Base-by-base conservation (phyloP, 30 jellyfish, hydroid and myxozoan species). In the Catostylus mosaicus region DNA sequence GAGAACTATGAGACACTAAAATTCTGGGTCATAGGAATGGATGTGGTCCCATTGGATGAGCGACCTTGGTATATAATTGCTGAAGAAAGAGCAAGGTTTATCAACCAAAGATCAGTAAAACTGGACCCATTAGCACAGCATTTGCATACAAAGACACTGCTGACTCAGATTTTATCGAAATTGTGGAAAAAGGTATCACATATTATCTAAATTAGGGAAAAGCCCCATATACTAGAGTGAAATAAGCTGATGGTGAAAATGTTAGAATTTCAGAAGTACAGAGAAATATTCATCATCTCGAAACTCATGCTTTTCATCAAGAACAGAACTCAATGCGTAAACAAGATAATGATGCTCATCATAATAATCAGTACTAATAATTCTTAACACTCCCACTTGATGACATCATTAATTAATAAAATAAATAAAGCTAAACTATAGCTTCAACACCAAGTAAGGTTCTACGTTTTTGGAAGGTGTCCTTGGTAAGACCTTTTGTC, bases 1-100 rank as follows among this genome's bases (percentile, higher is more conserved):
- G 77, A 60, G 40, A 52, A 78, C 32, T 87, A 87, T 61, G 96
- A 35, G 30, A 71, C 78, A 19, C 63, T 87, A 51, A 45, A 50
- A 30, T 87, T 87, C 83, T 87, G 96, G 96, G 91, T 87, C 3
- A 48, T 87, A 50, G 96, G 96, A 9, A 87, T 87, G 96, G 96
- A 87, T 62, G 88, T 87, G 24, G 85, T 61, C 3, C 96, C 96
- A 38, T 37, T 87, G 10, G 96, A 87, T 57, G 88, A 76, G 29
- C 59, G 94, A 16, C 94, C 94, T 19, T 84, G 94, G 94, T 84
- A 84, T 46, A 88, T 84, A 0, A 45, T 59, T 9, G 96, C 96
- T 4, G 91, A 78, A 12, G 96, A 87, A 33, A 59, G 88, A 68
- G 96, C 96, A 27, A 71, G 52, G 32, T 46, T 75, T 5, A 60